Conservation (phyloP, 2,113 vertebrate genomes). For the Oreochromis spilurus region DNA sequence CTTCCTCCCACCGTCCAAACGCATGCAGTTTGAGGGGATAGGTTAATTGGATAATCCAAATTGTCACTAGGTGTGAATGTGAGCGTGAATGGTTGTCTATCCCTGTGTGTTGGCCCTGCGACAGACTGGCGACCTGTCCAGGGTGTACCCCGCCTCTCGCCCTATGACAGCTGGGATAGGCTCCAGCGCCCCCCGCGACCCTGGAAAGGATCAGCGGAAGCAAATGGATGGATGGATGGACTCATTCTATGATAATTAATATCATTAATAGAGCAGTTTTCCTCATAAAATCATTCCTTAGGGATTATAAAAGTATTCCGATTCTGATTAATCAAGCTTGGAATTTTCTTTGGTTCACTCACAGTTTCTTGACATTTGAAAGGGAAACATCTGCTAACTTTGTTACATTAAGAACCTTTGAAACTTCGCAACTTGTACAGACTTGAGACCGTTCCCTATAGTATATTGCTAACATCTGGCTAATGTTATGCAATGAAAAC, state of each 20-base stretch:
- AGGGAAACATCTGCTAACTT: background rate
- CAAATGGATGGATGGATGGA: too few relatives aligned
- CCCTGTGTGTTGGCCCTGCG: too few relatives aligned
- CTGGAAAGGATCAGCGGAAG: too few relatives aligned
- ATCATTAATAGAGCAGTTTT: background rate
- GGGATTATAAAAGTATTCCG: background rate
- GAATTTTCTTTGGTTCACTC: background rate
- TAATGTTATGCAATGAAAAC: background rate
- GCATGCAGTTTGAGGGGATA: too few relatives aligned
- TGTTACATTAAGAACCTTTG: background rate
- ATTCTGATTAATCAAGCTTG: background rate
- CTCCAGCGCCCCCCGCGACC: too few relatives aligned
- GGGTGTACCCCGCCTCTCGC: too few relatives aligned
- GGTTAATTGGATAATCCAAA: too few relatives aligned
- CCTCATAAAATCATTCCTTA: background rate
- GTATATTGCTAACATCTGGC: background rate
- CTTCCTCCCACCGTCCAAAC: too few relatives aligned
- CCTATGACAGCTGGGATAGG: too few relatives aligned
- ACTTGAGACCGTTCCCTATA: background rate
- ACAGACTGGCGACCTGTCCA: too few relatives aligned
- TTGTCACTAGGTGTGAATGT: too few relatives aligned
- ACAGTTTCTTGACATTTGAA: background rate
- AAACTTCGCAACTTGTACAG: background rate
- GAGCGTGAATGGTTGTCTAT: too few relatives aligned
- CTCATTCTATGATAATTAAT: background rate